A percentile compares a stretch with the other conserved stretches of the same genome.
Conservation (phyloP, 64 coral and sea anemone genomes). For the Pocillopora damicornis region DNA sequence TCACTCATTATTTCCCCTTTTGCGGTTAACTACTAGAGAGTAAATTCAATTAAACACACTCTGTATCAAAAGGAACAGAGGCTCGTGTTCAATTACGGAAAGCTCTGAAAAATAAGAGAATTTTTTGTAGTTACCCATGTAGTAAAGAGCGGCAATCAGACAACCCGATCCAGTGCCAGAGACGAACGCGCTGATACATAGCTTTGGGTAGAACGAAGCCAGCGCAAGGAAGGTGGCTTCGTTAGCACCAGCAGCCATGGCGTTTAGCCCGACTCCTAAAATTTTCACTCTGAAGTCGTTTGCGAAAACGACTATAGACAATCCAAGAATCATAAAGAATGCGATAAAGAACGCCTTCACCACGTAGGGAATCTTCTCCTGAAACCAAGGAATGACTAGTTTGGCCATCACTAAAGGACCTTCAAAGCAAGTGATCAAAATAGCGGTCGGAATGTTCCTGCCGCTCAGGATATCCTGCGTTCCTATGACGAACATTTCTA, state of each 20-base stretch:
- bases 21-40: too few species aligned
- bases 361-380: constrained; percentile 65
- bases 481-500: constrained; percentile 70
- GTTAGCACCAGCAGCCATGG: constrained; percentile 60
- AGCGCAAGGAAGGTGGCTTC: constrained; percentile 56
- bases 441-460: constrained; percentile 53
- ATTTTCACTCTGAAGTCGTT: constrained; percentile 46
- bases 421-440: constrained; percentile 48
- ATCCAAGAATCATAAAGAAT: constrained; percentile 48
- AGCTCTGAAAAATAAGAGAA: neutral
- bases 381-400: constrained; percentile 69
- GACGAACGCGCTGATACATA: constrained; percentile 83
- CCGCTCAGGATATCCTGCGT: constrained; percentile 85
- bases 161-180: constrained; percentile 75
- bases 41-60: too few species aligned
- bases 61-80: neutral
- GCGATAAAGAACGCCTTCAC: constrained; percentile 58
- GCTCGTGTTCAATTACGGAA: neutral
- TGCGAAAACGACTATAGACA: constrained; percentile 44
- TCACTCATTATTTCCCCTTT: too few species aligned
- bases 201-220: constrained; percentile 79
- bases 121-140: constrained; percentile 51
- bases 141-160: constrained; percentile 69
- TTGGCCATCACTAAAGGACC: constrained; percentile 58
- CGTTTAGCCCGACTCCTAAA: constrained; percentile 66